Conservation (phyloP, 2,113 vertebrate genomes). For the Nymphicus hollandicus region DNA sequence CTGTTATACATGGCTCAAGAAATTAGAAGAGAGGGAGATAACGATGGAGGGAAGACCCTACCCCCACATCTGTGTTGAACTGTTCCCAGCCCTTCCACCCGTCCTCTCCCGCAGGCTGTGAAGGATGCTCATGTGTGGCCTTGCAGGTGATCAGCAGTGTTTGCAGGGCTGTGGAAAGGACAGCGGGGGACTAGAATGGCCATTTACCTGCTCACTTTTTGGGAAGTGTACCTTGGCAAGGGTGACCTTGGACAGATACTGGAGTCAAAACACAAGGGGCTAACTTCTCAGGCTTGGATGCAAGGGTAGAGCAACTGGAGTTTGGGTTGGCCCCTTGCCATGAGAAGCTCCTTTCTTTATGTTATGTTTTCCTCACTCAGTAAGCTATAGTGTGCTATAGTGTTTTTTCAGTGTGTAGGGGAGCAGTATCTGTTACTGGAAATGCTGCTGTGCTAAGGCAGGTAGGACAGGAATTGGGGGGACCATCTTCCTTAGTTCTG, state of each 20-base stretch:
- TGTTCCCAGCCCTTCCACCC: neutral
- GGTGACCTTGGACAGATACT: neutral
- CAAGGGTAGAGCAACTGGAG: neutral
- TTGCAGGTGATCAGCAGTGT: accelerated
- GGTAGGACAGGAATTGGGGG: neutral
- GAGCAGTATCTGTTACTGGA: neutral
- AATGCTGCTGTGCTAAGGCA: accelerated
- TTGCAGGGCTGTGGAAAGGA: neutral
- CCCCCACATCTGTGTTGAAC: neutral
- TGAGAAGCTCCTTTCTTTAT: neutral
- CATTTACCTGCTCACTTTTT: neutral
- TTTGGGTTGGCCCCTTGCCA: neutral
- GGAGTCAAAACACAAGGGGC: neutral
- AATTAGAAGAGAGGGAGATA: neutral
- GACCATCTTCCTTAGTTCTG: neutral
- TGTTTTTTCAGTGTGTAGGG: neutral
- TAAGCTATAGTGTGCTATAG: neutral
- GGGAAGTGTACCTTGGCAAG: neutral
- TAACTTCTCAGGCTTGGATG: neutral
- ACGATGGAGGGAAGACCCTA: neutral
- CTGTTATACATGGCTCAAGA: neutral
- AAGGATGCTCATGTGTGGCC: neutral
- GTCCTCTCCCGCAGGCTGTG: neutral
- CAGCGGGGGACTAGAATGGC: accelerated
- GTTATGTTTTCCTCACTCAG: neutral